phyloP scores from a whole-genome alignment of 2,113 vertebrate genomes.

The Poicephalus gulielmi region DNA sequence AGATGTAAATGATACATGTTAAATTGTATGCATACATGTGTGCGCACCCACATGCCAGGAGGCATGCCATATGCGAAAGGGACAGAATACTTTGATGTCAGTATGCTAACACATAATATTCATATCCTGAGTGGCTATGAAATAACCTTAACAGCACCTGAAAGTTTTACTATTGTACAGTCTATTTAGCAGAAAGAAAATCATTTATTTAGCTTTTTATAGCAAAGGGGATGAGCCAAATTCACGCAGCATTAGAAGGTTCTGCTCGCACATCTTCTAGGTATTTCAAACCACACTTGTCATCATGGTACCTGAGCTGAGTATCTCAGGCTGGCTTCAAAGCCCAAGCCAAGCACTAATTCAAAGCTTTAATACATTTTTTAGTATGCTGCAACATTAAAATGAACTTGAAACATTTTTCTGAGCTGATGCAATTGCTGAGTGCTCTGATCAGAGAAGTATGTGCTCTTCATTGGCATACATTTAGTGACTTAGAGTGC shows the following conservation, averaged over 20 bases:
- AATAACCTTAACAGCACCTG: background rate
- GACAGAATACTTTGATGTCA: background rate
- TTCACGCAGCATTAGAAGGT: background rate
- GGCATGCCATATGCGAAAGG: background rate
- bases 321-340: background rate
- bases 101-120: background rate
- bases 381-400: background rate
- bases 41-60: background rate
- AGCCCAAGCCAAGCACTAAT: background rate
- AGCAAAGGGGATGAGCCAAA: background rate
- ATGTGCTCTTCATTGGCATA: background rate
- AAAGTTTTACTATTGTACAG: background rate
- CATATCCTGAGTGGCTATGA: background rate
- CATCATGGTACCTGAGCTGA: background rate
- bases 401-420: background rate
- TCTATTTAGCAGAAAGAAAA: background rate
- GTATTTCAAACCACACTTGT: background rate
- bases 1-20: background rate
- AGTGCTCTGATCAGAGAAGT: background rate
- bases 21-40: background rate
- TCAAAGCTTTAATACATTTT: slow-evolving; percentile 1
- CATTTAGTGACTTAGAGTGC: background rate
- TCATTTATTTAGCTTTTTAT: background rate
- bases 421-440: background rate
- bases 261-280: background rate